Evolutionary conservation across 1,140 invertebrate genomes (phyloP).

Genomic region (Halotydeus destructor): DNA sequence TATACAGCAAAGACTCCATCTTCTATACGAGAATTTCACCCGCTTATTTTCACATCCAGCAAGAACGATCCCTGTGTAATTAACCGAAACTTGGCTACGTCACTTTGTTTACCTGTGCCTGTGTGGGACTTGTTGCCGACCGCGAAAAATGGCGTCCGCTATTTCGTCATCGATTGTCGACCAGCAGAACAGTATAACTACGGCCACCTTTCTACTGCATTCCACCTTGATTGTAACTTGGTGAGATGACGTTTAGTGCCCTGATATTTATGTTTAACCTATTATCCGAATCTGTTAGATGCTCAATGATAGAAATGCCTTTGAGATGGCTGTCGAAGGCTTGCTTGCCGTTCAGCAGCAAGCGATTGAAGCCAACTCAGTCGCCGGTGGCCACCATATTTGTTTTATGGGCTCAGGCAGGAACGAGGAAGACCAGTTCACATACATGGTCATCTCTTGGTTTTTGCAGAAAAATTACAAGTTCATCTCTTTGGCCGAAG

Average conservation of each 20-base stretch:
- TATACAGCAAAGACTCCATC: constrained; percentile 75
- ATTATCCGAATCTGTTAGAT: constrained; percentile 33
- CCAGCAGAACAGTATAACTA: constrained; percentile 90
- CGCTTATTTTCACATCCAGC: not conserved
- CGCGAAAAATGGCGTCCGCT: constrained; percentile 30
- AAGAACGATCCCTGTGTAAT: too few relatives aligned
- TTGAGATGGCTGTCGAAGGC: constrained; percentile 81
- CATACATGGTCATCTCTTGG: constrained; percentile 92
- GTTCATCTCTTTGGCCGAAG: constrained; percentile 74
- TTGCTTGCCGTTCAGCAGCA: constrained; percentile 70
- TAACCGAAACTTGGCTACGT: constrained; percentile 43
- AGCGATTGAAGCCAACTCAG: constrained; percentile 60
- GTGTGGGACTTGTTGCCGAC: constrained; percentile 30
- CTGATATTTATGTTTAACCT: not conserved
- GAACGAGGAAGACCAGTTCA: constrained; percentile 85
- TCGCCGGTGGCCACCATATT: constrained; percentile 81
- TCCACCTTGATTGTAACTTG: constrained; percentile 88
- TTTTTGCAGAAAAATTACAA: constrained; percentile 83
- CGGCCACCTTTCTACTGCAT: constrained; percentile 86
- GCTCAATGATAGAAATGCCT: constrained; percentile 83
- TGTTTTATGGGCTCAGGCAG: constrained; percentile 91
- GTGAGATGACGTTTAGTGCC: constrained; percentile 24
- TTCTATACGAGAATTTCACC: constrained; percentile 27
- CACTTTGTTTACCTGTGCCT: constrained; percentile 79
- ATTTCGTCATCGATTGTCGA: constrained; percentile 91